A percentile compares a stretch with the other conserved stretches of the same genome.
phyloP scores from a whole-genome alignment of 2,888 invertebrate genomes.

The Eupsilia transversa region DNA sequence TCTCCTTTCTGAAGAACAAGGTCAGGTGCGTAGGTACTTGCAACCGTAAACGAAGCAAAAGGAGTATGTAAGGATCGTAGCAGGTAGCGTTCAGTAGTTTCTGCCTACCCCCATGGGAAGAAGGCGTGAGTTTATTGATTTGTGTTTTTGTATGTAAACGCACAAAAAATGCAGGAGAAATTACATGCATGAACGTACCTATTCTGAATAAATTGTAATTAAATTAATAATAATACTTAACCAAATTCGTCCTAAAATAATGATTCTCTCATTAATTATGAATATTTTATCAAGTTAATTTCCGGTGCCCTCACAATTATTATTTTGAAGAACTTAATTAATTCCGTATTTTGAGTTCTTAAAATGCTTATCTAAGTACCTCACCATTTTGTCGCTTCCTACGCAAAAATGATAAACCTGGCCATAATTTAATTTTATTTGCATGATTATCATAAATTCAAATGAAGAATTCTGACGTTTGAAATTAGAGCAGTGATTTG shows the following conservation, averaged over 20 bases:
- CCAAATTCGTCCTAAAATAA: constrained; percentile 1
- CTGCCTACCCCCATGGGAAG: no score
- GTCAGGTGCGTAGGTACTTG: no score
- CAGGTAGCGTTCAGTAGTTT: no score
- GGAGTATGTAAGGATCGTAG: no score
- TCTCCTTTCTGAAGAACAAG: no score
- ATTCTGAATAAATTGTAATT: not conserved
- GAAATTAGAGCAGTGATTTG: constrained; percentile 6
- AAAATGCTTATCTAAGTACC: not conserved
- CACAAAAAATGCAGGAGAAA: not conserved
- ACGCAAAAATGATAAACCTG: not conserved
- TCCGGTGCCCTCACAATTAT: constrained; percentile 24
- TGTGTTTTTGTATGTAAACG: not conserved
- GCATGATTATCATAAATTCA: constrained; percentile 14
- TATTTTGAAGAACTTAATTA: constrained; percentile 33
- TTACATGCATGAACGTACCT: not conserved
- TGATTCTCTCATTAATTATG: constrained; percentile 18
- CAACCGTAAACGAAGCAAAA: no score
- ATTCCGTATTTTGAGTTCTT: constrained; percentile 20
- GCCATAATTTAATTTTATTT: constrained; percentile 14
- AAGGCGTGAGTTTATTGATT: no score
- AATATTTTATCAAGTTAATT: constrained; percentile 35
- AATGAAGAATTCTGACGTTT: constrained; percentile 34
- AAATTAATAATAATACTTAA: not conserved
- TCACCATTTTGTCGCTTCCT: not conserved